Base-by-base conservation (phyloP, 2,797 vertebrate species). In the Gephyroberyx darwinii region DNA sequence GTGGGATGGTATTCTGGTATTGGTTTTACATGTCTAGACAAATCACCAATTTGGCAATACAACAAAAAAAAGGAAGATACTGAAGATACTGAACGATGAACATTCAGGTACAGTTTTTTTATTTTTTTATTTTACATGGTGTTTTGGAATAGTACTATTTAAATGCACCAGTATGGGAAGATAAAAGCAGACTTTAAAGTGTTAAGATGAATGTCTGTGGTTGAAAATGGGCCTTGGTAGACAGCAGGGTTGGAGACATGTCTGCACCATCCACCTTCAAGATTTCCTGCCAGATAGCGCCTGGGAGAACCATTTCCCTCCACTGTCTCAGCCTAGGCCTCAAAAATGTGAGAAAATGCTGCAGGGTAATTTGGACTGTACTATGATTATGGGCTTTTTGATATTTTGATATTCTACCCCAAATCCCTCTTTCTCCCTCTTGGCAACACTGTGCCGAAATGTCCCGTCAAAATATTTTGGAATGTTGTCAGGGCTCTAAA, bases 321-420 rank as follows among this genome's bases (percentile, higher is more conserved):
- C 22, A 26, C 78, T 13, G 80, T 86, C 86, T 86, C 70, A 61
- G 78, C 75, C 73, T 8, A 81, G 85, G 78, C 90, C 88, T 92
- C 86, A 92, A 91, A 88, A 89, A 92, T 92, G 89, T 89, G 85
- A 90, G 87, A 88, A 90, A 91, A 90, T 66, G 84, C 90, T 88
- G 82, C 85, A 76, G 88, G 88, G 86, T 89, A 88, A 91, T 91
- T 91, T 90, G 75, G 88, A 82, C 86, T 68, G 64, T 60, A 77
- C 86, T 80, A 74, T 91, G 84, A 91, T 93, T 92, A 88, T 86
- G 86, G 84, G 75, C 57, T 91, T 91, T 89, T 90, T 83, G 75
- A 91, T 90, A 90, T 92, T 92, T 90, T 90, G 82, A 91, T 92
- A 91, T 91, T 90, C 85, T 74, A 82, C 72, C 77, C 86, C 69